phyloP scores from a whole-genome alignment of 2,113 vertebrate genomes.

The Neotragus pygmaeus region DNA sequence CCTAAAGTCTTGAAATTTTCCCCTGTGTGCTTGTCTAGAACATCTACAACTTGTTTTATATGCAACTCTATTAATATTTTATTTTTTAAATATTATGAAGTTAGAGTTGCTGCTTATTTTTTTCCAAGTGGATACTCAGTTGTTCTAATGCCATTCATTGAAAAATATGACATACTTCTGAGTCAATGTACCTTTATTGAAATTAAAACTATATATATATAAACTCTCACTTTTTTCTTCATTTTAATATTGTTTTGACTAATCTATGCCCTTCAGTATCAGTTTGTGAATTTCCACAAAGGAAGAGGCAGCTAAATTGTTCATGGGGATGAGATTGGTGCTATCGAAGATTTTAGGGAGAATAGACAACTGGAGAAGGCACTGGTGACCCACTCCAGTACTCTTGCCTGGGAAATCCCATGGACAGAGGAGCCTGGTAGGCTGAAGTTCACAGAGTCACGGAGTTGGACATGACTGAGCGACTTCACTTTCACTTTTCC shows the following conservation, averaged over 20 bases:
- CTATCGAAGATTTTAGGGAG: background rate
- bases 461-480: too few relatives aligned
- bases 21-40: background rate
- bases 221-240: background rate
- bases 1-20: too few relatives aligned
- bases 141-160: background rate
- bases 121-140: background rate
- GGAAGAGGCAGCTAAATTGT: background rate
- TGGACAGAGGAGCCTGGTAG: too few relatives aligned
- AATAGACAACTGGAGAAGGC: too few relatives aligned
- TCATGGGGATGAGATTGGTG: background rate
- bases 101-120: background rate
- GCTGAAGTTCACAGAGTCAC: too few relatives aligned
- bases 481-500: too few relatives aligned
- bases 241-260: background rate
- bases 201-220: background rate
- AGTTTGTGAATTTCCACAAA: background rate
- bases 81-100: background rate
- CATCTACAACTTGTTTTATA: background rate
- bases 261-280: background rate
- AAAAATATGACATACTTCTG: background rate
- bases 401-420: too few relatives aligned
- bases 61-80: background rate
- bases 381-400: too few relatives aligned
- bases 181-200: background rate